A percentile compares a stretch with the other conserved stretches of the same genome.
These are phyloP conservation scores for Botia almorhae DNA, from an alignment of 2,797 vertebrate genomes.

Conservation along the genomic window DNA sequence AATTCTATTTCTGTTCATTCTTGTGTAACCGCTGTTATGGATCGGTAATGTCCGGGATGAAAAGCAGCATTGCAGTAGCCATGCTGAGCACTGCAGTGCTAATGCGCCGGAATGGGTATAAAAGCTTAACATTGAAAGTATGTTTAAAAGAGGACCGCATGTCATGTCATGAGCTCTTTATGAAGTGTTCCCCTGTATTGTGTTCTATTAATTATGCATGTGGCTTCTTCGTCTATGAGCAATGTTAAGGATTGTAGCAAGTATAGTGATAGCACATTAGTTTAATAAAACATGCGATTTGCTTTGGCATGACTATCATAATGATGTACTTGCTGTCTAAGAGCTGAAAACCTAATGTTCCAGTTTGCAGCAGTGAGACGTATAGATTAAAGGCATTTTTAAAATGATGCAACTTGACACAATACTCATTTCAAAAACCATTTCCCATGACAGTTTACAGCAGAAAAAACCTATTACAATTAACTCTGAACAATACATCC, in stretches of 20 bases:
- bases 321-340: constrained; percentile 26
- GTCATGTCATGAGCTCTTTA: neutral
- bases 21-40: constrained; percentile 23
- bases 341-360: constrained; percentile 23
- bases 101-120: constrained; percentile 21
- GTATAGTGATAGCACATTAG: constrained; percentile 2
- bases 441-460: constrained; percentile 43
- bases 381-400: constrained; percentile 42
- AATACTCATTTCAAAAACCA: constrained; percentile 47
- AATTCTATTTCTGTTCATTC: constrained; percentile 43
- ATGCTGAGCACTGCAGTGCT: constrained; percentile 42
- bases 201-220: neutral
- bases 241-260: neutral
- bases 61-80: constrained; percentile 47
- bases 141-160: constrained; percentile 4
- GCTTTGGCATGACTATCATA: constrained; percentile 7
- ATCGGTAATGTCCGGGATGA: constrained; percentile 46
- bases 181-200: constrained; percentile 2
- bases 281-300: constrained; percentile 42
- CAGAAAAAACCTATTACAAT: constrained; percentile 49
- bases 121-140: neutral
- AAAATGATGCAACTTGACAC: constrained; percentile 44
- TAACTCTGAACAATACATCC: constrained; percentile 57
- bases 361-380: constrained; percentile 23
- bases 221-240: neutral